Base-by-base conservation (phyloP, 64 coral and sea anemone genomes). In the Montipora efflorescens region DNA sequence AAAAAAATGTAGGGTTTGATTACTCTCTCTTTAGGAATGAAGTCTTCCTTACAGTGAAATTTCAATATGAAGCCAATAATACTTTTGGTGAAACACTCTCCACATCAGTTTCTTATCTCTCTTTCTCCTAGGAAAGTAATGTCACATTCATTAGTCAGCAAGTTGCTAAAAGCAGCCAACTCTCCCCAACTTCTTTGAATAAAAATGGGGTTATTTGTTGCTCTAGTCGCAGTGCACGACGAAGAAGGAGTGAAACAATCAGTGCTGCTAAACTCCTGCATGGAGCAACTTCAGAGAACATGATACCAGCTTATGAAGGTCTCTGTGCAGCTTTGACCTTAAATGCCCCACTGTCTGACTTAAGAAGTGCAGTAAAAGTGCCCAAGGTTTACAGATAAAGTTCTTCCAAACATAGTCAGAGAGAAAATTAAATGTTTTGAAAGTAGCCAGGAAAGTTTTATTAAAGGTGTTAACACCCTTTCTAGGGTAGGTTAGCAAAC, bases 401-500 rank as follows among this genome's bases (percentile, higher is more conserved):
- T 84, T 67, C 61, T 84, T 21, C 82, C 82, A 67, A 86, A 11
- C 20, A n/a, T 86, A 46, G 82, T 86, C 23, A 86, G 44, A 4
- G 19, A 69, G 13, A 44, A 69, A 62, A 69, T 86, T 12, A 57
- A 57, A 57, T 57, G 53, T 57, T 57, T 57, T 57, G 53, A 57
- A 57, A 57, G 53, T 57, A 57, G 21, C 67, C 58, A 86, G 64
- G 21, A 45, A 45, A 86, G 67, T 57, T 25, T 84, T 84, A 18
- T 82, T 59, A 83, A 55, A 59, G 64, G 51, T 83, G 81, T 64
- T 28, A 83, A 83, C 64, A 58, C 64, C 64, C 55, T 66, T 18
- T 83, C 59, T 6, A 59, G 53, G 12, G 49, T 47, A n/a, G 49
- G 50, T 1, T 79, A 45, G 45, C 7, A 79, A 79, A 12, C 43